Base-by-base conservation (phyloP, 2,113 vertebrate genomes). In the Oenanthe oenanthe region DNA sequence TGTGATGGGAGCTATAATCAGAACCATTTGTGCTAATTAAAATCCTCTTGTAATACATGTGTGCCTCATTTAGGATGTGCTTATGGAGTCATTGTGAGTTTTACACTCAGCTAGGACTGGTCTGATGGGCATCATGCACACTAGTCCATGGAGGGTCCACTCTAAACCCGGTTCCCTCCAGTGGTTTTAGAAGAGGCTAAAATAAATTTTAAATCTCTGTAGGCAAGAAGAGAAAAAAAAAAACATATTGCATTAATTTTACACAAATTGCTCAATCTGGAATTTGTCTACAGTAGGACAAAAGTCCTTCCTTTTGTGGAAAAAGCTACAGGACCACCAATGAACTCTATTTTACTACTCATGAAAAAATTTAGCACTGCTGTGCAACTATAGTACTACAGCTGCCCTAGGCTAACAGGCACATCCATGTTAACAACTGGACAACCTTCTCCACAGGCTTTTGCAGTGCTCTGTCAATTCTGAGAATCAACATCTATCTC, bases 191-290 rank as follows among this genome's bases (percentile, higher is more conserved):
- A 80, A 85, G 73, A 88, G 17, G 16, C 40, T 88, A n/a, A 78
- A 89, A 84, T 47, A 76, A 90, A 63, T 36, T 43, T 89, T 73
- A 29, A 79, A 4, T 12, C 38, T 87, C 63, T 51, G 24, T 66
- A 70, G 63, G 28, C 47, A 83, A 58, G 62, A 89, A 79, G 21
- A 26, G 13, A 88, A 76, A 56, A 93, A 56, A 93, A 74, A 62
- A 91, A 5, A 70, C 74, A 91, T 79, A 79, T 87, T 91, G 80
- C 28, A 91, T 87, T 91, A 88, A 95, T 92, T 96, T 93, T 73
- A 67, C 56, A 71, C n/a, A 71, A 81, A 83, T 88, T 92, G 36
- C n/a, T 93, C 85, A 88, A 45, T 80, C 48, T 71, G 60, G 78
- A 77, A 74, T 85, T 80, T 51, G 31, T 83, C 72, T 86, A 45